These are phyloP conservation scores for Drosophila pseudoobscura DNA, from an alignment of 1,140 invertebrate genomes.

Conservation along the genomic window DNA sequence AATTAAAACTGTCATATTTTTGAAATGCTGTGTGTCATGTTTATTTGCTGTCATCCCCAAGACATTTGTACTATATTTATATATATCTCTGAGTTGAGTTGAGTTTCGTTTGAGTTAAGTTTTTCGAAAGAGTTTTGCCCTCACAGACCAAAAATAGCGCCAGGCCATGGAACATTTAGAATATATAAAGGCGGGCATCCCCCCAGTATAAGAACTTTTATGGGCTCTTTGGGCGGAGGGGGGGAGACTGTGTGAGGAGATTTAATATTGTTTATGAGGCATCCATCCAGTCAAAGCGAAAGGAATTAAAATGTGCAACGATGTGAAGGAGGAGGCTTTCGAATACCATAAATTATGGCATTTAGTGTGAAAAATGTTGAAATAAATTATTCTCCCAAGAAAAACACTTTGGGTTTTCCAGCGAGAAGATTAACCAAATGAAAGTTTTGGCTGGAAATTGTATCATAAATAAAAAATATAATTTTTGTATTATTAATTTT, in stretches of 20 bases:
- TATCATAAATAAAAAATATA: conserved; percentile 44
- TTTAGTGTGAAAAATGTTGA: conserved; percentile 70
- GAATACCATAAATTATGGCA: conserved; percentile 68
- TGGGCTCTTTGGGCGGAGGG: conserved; percentile 20
- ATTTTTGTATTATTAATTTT: conserved; percentile 33
- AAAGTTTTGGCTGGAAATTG: conserved; percentile 25
- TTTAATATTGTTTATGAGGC: conserved; percentile 80
- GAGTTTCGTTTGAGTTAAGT: conserved; percentile 27
- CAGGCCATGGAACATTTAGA: conserved; percentile 72
- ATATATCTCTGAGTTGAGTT: conserved; percentile 20
- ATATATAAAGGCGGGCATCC: conserved; percentile 56
- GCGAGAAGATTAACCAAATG: conserved; percentile 30
- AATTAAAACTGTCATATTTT: conserved; percentile 71
- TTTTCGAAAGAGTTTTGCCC: conserved; percentile 56
- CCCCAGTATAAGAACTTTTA: conserved; percentile 48
- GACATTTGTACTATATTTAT: background rate
- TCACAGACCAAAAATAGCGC: conserved; percentile 64
- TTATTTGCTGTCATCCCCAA: conserved; percentile 56
- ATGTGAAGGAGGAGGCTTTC: too few species aligned
- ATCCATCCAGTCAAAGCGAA: conserved; percentile 62
- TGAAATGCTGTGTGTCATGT: conserved; percentile 69
- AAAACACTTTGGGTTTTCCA: conserved; percentile 20
- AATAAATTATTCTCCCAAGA: conserved; percentile 49
- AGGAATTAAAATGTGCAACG: conserved; percentile 61
- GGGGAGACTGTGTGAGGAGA: conserved; percentile 38